Evolutionary conservation across 2,113 vertebrate species (phyloP).

Genomic region (Aptenodytes forsteri): DNA sequence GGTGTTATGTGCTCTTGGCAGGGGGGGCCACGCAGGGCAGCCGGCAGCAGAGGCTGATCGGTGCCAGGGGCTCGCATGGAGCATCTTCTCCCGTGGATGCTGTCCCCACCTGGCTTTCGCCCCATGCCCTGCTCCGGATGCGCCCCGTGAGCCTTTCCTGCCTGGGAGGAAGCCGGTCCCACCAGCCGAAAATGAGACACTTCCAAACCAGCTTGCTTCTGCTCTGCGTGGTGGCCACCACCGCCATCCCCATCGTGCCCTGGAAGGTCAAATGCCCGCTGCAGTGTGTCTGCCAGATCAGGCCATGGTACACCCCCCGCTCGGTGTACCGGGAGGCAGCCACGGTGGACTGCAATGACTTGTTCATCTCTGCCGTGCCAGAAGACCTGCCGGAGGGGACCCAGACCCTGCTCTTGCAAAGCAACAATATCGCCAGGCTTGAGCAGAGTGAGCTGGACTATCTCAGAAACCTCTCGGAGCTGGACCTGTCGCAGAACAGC

Average conservation of each 20-base stretch:
- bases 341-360: slow-evolving; percentile 92
- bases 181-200: slow-evolving; percentile 67
- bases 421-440: slow-evolving; percentile 85
- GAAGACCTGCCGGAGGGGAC: slow-evolving; percentile 78
- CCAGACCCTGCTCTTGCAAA: slow-evolving; percentile 89
- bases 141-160: background rate
- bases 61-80: background rate
- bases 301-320: slow-evolving; percentile 91
- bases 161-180: background rate
- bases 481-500: slow-evolving; percentile 92
- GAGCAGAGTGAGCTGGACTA: slow-evolving; percentile 75
- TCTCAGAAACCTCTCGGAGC: slow-evolving; percentile 87
- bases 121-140: background rate
- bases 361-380: slow-evolving; percentile 83
- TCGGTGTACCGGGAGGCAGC: slow-evolving; percentile 88
- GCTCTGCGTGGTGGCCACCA: slow-evolving; percentile 71
- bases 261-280: slow-evolving; percentile 86
- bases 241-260: slow-evolving; percentile 81
- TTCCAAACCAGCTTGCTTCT: slow-evolving; percentile 76
- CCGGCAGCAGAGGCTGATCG: background rate
- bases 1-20: background rate
- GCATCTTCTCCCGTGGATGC: background rate
- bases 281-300: slow-evolving; percentile 88
- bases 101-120: background rate
- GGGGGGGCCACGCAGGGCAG: background rate